phyloP scores from a whole-genome alignment of 2,113 vertebrate genomes.

The Glaucidium brasilianum region DNA sequence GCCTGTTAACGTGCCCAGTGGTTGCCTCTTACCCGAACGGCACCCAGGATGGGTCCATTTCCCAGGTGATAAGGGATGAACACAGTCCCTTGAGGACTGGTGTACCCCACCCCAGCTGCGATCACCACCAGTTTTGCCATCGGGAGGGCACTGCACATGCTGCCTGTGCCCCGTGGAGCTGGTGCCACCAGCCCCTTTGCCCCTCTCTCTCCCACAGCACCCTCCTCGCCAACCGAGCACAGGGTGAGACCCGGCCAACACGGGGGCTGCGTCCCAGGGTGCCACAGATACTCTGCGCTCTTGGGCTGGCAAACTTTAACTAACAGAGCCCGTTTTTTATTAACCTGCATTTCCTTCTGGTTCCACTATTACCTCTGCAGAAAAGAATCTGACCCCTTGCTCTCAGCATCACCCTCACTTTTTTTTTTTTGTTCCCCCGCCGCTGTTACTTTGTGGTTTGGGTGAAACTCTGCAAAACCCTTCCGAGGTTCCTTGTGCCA shows the following conservation, averaged over 20 bases:
- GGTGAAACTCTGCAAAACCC: neutral
- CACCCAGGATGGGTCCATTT: neutral
- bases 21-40: fast-evolving
- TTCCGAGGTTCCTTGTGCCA: neutral
- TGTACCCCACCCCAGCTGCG: fast-evolving
- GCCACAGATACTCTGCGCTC: neutral
- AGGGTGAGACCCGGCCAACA: fast-evolving
- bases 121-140: neutral
- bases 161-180: fast-evolving
- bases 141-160: fast-evolving
- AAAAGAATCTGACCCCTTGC: constrained; percentile 16
- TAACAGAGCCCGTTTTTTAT: neutral
- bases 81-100: fast-evolving
- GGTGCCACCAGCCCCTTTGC: neutral
- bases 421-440: fast-evolving
- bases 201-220: neutral
- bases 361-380: neutral
- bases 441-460: neutral
- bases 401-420: neutral
- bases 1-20: fast-evolving
- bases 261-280: neutral
- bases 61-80: neutral
- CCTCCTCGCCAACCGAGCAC: fast-evolving
- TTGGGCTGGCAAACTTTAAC: neutral
- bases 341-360: neutral